Conservation (phyloP, 2,888 invertebrate species). For the Aspidiotus destructor region DNA sequence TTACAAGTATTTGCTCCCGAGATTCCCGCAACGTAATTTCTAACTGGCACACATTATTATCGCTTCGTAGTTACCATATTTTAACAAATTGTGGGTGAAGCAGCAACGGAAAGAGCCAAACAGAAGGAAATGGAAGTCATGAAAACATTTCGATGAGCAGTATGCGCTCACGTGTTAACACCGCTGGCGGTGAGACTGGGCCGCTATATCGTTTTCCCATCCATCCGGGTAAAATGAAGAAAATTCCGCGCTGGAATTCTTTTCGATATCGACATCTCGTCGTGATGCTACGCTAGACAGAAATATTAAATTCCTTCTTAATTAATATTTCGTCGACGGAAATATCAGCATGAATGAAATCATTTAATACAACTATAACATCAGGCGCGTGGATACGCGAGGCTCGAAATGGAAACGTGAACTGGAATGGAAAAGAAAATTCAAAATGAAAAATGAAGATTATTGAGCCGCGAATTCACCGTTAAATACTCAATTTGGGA, state of each 20-base stretch:
- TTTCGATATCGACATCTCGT: slow-evolving; percentile 6
- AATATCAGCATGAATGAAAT: slow-evolving; percentile 4
- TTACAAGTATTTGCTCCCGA: too few species aligned
- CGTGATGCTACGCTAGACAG: neutral
- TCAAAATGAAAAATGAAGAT: neutral
- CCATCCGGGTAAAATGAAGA: neutral
- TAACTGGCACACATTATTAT: too few species aligned
- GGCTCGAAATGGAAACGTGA: neutral
- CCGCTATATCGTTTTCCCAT: too few species aligned
- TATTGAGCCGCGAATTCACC: neutral
- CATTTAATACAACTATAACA: slow-evolving; percentile 1
- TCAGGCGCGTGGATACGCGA: too few species aligned
- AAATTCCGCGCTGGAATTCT: slow-evolving; percentile 5
- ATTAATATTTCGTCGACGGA: slow-evolving; percentile 9
- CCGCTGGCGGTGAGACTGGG: too few species aligned
- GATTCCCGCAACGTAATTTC: too few species aligned
- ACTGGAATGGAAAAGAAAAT: neutral
- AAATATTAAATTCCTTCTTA: slow-evolving; percentile 13
- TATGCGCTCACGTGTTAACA: too few species aligned
- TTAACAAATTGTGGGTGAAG: too few species aligned
- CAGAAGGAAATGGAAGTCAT: too few species aligned
- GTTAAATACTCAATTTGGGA: neutral
- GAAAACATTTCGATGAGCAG: too few species aligned
- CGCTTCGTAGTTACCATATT: too few species aligned
- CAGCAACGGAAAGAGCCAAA: too few species aligned